Evolutionary conservation across 2,113 vertebrate species (phyloP).

Genomic region (Coptodon bakossiorum): DNA sequence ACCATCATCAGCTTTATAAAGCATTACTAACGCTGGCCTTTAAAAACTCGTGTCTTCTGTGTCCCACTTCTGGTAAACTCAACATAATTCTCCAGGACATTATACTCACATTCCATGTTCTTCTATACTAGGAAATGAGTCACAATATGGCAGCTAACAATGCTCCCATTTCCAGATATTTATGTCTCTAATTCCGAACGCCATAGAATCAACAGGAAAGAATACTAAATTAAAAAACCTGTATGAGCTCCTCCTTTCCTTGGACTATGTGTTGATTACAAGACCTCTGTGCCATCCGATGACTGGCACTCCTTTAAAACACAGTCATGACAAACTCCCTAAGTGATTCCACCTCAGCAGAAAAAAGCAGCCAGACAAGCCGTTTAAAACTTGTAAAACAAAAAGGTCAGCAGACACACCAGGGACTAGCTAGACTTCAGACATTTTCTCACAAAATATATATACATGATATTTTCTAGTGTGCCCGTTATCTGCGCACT

Average conservation of each 20-base stretch:
- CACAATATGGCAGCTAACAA: background rate
- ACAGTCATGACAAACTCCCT: slow-evolving; percentile 11
- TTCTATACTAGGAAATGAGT: background rate
- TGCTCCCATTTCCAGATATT: background rate
- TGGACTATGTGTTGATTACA: background rate
- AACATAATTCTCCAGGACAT: background rate
- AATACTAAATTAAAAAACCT: background rate
- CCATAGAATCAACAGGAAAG: background rate
- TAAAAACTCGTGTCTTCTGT: background rate
- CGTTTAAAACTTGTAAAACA: background rate
- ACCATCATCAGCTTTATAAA: background rate
- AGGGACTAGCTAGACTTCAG: background rate
- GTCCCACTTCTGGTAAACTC: background rate
- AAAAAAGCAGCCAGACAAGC: background rate
- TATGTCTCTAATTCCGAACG: background rate
- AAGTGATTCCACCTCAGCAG: background rate
- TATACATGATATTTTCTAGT: background rate
- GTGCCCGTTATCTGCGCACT: background rate
- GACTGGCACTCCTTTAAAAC: slow-evolving; percentile 16
- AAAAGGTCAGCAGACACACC: background rate
- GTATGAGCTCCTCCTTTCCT: background rate
- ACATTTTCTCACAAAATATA: background rate
- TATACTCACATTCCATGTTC: background rate
- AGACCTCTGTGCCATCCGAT: background rate
- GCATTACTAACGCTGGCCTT: background rate